These are phyloP conservation scores for Catharus bicknelli DNA, from an alignment of 2,113 vertebrate species.

Conservation along the genomic window DNA sequence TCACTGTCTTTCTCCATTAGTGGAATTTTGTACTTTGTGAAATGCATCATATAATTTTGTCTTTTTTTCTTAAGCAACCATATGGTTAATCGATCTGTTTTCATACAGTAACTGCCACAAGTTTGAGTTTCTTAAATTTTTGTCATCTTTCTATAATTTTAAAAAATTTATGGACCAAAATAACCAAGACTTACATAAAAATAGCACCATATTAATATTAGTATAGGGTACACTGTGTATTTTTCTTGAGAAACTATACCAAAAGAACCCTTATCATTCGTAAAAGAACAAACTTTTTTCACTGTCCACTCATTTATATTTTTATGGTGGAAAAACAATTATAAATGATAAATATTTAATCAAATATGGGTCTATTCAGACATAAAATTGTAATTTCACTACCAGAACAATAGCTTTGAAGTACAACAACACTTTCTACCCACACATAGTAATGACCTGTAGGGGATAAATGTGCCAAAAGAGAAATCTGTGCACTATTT, in stretches of 20 bases:
- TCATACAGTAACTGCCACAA: rapidly evolving
- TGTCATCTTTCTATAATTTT: background rate
- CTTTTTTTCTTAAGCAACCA: background rate
- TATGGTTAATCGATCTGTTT: background rate
- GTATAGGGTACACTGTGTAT: rapidly evolving
- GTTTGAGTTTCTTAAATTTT: background rate
- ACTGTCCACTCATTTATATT: background rate
- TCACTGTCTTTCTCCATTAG: background rate
- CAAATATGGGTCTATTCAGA: constrained; percentile 1
- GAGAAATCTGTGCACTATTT: constrained; percentile 36
- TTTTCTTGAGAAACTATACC: background rate
- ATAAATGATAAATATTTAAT: constrained; percentile 34
- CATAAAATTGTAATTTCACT: constrained; percentile 9
- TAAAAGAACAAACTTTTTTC: background rate
- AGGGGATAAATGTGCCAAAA: constrained; percentile 46
- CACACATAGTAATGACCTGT: background rate
- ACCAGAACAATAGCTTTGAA: constrained; percentile 23
- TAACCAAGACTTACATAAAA: background rate
- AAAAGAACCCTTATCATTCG: background rate
- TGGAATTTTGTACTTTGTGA: background rate
- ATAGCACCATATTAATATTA: background rate
- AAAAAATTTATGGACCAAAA: background rate
- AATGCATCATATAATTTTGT: background rate
- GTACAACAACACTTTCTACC: constrained; percentile 1
- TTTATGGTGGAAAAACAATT: background rate